Conservation (phyloP, 2,113 vertebrate genomes). For the Hymenochirus boettgeri region DNA sequence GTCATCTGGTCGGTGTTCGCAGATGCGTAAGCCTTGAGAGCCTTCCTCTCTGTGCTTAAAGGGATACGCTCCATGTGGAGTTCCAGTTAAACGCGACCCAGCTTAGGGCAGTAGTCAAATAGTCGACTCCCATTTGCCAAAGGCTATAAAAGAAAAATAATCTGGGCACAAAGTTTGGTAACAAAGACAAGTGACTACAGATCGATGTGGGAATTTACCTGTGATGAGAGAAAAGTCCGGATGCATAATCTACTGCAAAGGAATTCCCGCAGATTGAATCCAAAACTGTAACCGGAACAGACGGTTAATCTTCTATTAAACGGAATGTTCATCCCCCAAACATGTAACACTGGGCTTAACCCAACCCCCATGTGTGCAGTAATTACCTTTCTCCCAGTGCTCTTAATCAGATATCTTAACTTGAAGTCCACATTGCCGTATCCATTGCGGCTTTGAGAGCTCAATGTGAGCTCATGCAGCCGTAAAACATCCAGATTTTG, state of each 20-base stretch:
- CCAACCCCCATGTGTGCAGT: no score
- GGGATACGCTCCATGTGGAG: constrained; percentile 88
- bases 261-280: constrained; percentile 94
- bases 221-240: constrained; percentile 90
- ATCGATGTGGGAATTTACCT: no score
- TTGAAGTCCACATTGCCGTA: no score
- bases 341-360: no score
- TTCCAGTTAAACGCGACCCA: constrained; percentile 84
- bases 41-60: constrained; percentile 86
- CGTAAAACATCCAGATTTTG: no score
- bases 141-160: constrained; percentile 63
- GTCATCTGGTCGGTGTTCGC: constrained; percentile 91
- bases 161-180: neutral
- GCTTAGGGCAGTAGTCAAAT: constrained; percentile 90
- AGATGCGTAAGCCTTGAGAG: constrained; percentile 88
- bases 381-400: no score
- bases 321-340: no score
- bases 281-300: constrained; percentile 85
- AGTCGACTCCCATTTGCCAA: constrained; percentile 94
- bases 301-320: no score
- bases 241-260: constrained; percentile 93
- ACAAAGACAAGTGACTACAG: no score
- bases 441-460: no score
- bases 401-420: no score
- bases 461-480: no score